Percentiles rank a stretch among this genome's conserved stretches.
Evolutionary conservation across 2,888 invertebrate genomes (phyloP).

Genomic region (Charanyca ferruginea): DNA sequence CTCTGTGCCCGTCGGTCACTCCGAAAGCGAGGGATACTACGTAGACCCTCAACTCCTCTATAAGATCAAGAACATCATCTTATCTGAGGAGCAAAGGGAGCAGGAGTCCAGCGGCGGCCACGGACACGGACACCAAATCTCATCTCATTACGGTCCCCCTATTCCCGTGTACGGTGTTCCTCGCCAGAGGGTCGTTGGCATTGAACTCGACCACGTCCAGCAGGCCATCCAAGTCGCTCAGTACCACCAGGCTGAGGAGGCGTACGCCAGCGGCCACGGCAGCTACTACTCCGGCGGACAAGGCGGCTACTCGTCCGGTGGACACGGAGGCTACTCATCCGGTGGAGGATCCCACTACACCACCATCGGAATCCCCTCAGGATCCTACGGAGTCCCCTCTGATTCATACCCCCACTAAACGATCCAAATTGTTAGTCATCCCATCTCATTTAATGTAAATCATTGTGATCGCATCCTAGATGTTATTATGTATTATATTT

Average conservation of each 20-base stretch:
- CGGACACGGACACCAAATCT: constrained; percentile 83
- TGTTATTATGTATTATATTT: constrained; percentile 85
- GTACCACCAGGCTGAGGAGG: constrained; percentile 94
- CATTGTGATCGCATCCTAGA: constrained; percentile 89
- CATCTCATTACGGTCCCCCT: constrained; percentile 93
- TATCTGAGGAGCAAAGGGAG: constrained; percentile 94
- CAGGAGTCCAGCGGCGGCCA: constrained; percentile 85
- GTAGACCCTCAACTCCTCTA: constrained; percentile 95
- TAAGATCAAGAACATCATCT: constrained; percentile 95
- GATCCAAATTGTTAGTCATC: constrained; percentile 80
- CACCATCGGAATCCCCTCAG: constrained; percentile 86
- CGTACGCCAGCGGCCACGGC: constrained; percentile 78
- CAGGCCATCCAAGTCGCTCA: constrained; percentile 97
- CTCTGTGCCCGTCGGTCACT: constrained; percentile 95
- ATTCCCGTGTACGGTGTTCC: constrained; percentile 94
- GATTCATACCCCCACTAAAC: constrained; percentile 88
- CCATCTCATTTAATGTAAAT: constrained; percentile 85
- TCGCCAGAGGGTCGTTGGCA: constrained; percentile 93
- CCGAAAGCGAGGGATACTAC: constrained; percentile 94
- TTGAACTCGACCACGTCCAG: constrained; percentile 96
- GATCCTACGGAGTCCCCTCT: constrained; percentile 88
- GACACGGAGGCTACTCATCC: constrained; percentile 77
- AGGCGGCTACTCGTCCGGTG: constrained; percentile 70
- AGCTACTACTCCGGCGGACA: constrained; percentile 80
- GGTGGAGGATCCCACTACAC: constrained; percentile 76